Evolutionary conservation across 2,113 vertebrate species (phyloP).

Genomic region (Archocentrus centrarchus): DNA sequence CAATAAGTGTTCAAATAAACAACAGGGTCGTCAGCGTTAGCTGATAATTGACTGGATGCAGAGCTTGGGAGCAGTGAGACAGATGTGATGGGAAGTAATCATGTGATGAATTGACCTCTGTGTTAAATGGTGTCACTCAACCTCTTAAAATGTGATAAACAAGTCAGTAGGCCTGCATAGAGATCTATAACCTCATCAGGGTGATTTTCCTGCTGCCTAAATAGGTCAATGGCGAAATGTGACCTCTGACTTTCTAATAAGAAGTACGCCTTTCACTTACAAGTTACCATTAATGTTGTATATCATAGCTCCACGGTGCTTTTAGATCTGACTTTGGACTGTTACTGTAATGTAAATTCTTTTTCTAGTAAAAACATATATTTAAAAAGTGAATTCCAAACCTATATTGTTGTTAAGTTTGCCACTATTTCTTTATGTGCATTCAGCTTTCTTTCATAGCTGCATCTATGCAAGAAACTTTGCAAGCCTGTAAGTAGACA

Average conservation of each 20-base stretch:
- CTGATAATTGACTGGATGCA: constrained; percentile 53
- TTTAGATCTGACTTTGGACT: not conserved
- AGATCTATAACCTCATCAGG: constrained; percentile 62
- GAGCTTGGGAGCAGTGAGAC: constrained; percentile 62
- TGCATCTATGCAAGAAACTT: not conserved
- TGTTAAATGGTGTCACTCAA: constrained; percentile 77
- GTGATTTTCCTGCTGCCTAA: constrained; percentile 66
- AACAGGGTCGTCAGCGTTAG: constrained; percentile 43
- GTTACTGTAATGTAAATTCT: not conserved
- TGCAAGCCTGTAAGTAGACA: not conserved
- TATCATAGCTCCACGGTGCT: not conserved
- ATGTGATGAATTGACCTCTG: constrained; percentile 71
- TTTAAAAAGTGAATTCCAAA: not conserved
- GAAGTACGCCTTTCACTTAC: not conserved
- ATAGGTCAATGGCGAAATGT: constrained; percentile 49
- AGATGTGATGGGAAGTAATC: constrained; percentile 75
- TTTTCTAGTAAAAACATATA: not conserved
- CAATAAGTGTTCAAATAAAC: constrained; percentile 35
- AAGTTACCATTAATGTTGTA: not conserved
- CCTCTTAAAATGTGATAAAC: constrained; percentile 73
- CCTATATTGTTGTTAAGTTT: not conserved
- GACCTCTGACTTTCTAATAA: constrained; percentile 31
- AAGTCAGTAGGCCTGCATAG: constrained; percentile 48
- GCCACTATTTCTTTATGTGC: not conserved
- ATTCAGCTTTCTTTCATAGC: not conserved